Evolutionary conservation across 2,888 invertebrate genomes (phyloP), one percentile per base, ranked within the genome.

Genomic region (Erpobdella octoculata): DNA sequence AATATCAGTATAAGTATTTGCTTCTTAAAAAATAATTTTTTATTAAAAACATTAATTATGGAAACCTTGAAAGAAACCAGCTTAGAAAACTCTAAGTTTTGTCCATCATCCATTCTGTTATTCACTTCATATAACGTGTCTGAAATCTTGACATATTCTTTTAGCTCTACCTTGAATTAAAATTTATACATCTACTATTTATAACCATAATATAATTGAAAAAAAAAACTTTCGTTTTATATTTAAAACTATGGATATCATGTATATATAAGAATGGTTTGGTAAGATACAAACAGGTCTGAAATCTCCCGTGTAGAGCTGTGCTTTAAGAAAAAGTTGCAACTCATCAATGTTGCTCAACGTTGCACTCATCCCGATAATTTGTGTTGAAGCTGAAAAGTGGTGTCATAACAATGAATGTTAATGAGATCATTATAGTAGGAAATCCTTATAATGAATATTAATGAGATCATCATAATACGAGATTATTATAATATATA

Each of bases 301-400:
- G 84, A 96, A 97, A 80, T 93, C 88, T 72, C 89, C 88, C 18
- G 88, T 87, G 82, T 90, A 96, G 18, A 91, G 85, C 68, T 91
- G 89, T 0, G 94, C 93, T 80, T 88, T 86, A 1, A 98, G 85
- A 83, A 94, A 97, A 70, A 82, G 79, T 0, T 90, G 88, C 59
- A 98, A 80, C 79, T 95, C 92, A 0, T 87, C 81, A 70, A 95
- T 85, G 84, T 97, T 96, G 72, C 92, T 93, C 77, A 97, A 90
- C 0, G 97, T 97, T 0, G 97, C 97, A 83, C 93, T 94, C 94
- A 97, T 96, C 31, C 93, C 95, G 25, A 97, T 88, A 72, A 97
- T 89, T 81, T 94, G 94, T 73, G 91, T 89, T 33, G 62, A n/a
- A 33, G 62, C 62, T 62, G 62, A n/a, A 25, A 4, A 62, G 33